Percentiles rank a stretch among this genome's conserved stretches.
Conservation (phyloP, 1,140 invertebrate genomes). For the Phymastichus coffea region DNA sequence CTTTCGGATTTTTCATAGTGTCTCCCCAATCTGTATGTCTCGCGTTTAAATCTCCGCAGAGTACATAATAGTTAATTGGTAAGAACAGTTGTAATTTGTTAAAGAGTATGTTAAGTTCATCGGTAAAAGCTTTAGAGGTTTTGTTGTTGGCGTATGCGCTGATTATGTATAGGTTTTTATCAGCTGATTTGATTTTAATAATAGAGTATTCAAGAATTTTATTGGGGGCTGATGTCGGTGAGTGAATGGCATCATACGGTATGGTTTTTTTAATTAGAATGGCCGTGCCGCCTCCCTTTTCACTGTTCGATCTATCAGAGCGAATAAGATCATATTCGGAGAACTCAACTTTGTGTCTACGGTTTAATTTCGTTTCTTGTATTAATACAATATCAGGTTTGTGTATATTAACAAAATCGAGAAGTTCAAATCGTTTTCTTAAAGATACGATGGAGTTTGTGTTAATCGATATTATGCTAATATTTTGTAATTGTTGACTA, state of each 20-base stretch:
- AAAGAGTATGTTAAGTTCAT: background rate
- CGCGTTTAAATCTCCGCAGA: background rate
- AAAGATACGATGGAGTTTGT: background rate
- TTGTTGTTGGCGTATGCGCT: background rate
- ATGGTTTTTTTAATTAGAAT: background rate
- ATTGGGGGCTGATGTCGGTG: background rate
- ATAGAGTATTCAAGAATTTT: background rate
- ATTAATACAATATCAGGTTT: background rate
- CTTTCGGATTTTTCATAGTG: background rate
- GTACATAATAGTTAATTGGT: background rate
- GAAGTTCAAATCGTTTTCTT: background rate
- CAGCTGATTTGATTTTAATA: background rate
- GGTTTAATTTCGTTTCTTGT: conserved; percentile 1
- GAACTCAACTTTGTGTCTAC: background rate
- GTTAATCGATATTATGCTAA: background rate
- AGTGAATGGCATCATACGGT: background rate
- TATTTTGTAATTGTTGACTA: too few species aligned
- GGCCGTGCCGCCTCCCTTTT: background rate
- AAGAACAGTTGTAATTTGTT: background rate
- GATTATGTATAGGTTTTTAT: background rate
- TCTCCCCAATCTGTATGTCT: background rate
- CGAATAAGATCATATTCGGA: background rate
- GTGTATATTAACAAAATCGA: background rate
- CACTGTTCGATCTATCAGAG: background rate
- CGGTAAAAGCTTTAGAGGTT: background rate